phyloP scores from a whole-genome alignment of 2,113 vertebrate genomes.

The Hystrix brachyura region DNA sequence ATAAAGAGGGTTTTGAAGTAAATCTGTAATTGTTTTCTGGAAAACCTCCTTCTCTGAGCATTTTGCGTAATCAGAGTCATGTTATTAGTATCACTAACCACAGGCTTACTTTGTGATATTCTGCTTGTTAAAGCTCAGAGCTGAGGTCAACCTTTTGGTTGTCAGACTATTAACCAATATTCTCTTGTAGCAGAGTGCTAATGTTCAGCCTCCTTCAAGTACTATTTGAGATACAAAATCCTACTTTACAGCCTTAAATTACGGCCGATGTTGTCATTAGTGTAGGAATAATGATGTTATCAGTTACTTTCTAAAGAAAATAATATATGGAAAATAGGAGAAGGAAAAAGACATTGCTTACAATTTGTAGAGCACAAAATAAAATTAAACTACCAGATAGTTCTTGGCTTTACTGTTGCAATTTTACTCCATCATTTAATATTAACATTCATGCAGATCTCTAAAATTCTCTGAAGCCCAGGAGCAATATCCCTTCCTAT shows the following conservation, averaged over 20 bases:
- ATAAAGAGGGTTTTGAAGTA: slow-evolving; percentile 8
- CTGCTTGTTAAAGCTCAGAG: slow-evolving; percentile 14
- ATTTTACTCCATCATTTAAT: slow-evolving; percentile 51
- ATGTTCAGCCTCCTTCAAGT: background rate
- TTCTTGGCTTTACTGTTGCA: slow-evolving; percentile 53
- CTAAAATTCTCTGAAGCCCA: slow-evolving; percentile 74
- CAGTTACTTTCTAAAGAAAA: slow-evolving; percentile 60
- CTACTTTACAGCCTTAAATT: slow-evolving; percentile 50
- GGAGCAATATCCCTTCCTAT: slow-evolving; percentile 73
- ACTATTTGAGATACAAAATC: slow-evolving; percentile 17
- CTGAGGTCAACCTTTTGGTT: slow-evolving; percentile 4
- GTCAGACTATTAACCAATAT: slow-evolving; percentile 27
- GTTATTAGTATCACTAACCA: slow-evolving; percentile 51
- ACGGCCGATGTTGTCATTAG: slow-evolving; percentile 41
- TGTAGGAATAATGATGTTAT: slow-evolving; percentile 53
- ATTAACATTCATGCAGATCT: slow-evolving; percentile 79
- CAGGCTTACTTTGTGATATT: slow-evolving; percentile 35
- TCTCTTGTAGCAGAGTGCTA: slow-evolving; percentile 39
- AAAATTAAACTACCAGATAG: slow-evolving; percentile 56
- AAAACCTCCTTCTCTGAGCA: background rate
- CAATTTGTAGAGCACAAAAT: slow-evolving; percentile 56
- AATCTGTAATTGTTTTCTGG: slow-evolving; percentile 29
- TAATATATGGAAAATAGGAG: slow-evolving; percentile 49
- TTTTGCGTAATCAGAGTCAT: slow-evolving; percentile 60
- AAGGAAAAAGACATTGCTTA: slow-evolving; percentile 32